These are phyloP conservation scores for Steinernema carpocapsae DNA, from an alignment of 2,888 invertebrate genomes.

Conservation along the genomic window DNA sequence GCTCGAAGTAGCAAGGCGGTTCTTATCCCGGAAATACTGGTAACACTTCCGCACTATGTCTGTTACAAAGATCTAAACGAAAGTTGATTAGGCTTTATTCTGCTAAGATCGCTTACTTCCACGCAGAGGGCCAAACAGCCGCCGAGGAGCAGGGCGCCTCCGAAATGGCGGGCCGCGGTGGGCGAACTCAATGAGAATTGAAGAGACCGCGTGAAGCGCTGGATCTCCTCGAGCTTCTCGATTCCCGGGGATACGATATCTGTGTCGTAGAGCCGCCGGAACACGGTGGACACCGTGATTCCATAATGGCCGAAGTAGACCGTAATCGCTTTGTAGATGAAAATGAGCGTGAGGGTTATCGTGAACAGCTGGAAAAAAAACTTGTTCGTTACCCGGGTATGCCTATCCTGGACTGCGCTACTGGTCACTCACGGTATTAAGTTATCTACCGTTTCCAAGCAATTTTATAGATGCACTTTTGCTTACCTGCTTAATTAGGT, in stretches of 20 bases:
- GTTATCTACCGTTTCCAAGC: too few relatives aligned
- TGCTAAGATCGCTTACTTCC: background rate
- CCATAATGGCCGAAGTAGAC: constrained; percentile 26
- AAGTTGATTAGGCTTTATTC: background rate
- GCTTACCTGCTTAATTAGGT: constrained; percentile 50
- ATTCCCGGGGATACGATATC: background rate
- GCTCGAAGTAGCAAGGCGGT: background rate
- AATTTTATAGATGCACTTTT: background rate
- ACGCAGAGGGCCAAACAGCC: constrained; percentile 18
- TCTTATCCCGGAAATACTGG: background rate
- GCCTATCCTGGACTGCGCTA: too few relatives aligned
- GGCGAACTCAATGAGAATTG: background rate
- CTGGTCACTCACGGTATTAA: too few relatives aligned
- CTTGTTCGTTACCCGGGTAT: too few relatives aligned
- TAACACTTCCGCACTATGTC: constrained; percentile 27
- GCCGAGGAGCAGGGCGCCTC: constrained; percentile 2
- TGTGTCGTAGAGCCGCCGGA: constrained; percentile 24
- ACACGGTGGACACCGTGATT: constrained; percentile 8
- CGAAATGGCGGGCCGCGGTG: background rate
- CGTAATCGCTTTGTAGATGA: constrained; percentile 25
- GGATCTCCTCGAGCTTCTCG: background rate
- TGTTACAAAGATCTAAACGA: constrained; percentile 9
- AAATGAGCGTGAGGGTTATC: constrained; percentile 21
- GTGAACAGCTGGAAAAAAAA: constrained; percentile 1
- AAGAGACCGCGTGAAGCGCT: background rate